A percentile compares a stretch with the other conserved stretches of the same genome.
Evolutionary conservation across 2,113 vertebrate genomes (phyloP).

Genomic region (Carlito syrichta): DNA sequence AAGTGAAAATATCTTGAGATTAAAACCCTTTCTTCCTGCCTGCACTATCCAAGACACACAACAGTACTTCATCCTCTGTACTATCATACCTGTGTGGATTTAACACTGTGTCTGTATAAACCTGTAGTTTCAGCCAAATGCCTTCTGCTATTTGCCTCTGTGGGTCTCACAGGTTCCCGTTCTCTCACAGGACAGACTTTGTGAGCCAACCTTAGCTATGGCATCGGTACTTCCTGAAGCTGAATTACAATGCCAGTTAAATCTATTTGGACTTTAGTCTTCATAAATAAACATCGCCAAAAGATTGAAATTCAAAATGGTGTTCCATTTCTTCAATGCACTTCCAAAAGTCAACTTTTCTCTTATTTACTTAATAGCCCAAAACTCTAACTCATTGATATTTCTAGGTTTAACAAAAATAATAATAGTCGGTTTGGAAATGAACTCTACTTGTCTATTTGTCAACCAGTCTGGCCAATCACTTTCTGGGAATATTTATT

Average conservation of each 20-base stretch:
- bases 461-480: neutral
- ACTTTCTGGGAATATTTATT: neutral
- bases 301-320: neutral
- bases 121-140: neutral
- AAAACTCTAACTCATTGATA: neutral
- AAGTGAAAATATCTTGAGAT: no score
- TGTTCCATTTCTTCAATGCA: neutral
- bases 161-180: neutral
- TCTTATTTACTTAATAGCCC: neutral
- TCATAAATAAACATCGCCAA: neutral
- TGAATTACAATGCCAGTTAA: neutral
- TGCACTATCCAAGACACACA: rapidly evolving
- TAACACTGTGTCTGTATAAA: neutral
- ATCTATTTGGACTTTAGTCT: neutral
- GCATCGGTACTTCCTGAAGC: neutral
- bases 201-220: neutral
- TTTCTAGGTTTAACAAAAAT: neutral
- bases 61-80: neutral
- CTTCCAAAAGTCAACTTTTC: neutral
- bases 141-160: neutral
- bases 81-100: neutral
- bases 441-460: neutral
- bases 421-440: neutral
- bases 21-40: neutral
- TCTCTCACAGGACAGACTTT: neutral